Percentiles rank a stretch among this genome's conserved stretches.
These are phyloP conservation scores for Rissa tridactyla DNA, from an alignment of 2,113 vertebrate species.

Conservation along the genomic window DNA sequence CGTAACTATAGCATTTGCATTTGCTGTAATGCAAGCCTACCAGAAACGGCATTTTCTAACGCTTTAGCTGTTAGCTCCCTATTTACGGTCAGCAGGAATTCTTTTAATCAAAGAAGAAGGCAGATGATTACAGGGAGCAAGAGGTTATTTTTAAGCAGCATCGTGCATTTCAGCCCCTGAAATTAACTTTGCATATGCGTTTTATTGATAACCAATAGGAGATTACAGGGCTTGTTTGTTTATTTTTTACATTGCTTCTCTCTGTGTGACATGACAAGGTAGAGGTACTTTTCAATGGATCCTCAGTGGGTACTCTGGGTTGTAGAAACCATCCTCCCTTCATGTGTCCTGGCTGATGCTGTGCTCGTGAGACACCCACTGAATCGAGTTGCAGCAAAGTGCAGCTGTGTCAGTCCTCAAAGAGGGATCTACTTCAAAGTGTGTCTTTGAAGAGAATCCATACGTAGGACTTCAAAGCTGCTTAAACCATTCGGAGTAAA, in stretches of 20 bases:
- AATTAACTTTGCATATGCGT: neutral
- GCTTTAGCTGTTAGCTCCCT: neutral
- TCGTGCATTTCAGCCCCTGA: neutral
- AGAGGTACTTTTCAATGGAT: neutral
- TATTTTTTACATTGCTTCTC: neutral
- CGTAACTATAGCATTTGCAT: neutral
- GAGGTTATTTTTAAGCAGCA: neutral
- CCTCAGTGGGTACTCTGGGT: neutral
- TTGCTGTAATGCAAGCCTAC: neutral
- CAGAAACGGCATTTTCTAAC: neutral
- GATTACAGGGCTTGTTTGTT: neutral
- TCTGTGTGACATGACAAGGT: neutral
- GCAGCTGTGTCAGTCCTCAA: conserved; percentile 38
- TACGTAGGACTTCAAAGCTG: conserved; percentile 54
- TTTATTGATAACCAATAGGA: neutral
- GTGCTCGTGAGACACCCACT: neutral
- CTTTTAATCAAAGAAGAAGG: neutral
- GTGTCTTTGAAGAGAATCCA: conserved; percentile 23
- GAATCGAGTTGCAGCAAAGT: neutral
- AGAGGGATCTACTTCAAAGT: conserved; percentile 43
- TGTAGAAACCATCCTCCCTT: neutral
- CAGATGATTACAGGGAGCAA: neutral
- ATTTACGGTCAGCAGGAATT: neutral
- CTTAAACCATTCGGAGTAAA: neutral
- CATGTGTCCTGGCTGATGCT: neutral